Evolutionary conservation across 2,113 vertebrate species (phyloP).

Genomic region (Scortum barcoo): DNA sequence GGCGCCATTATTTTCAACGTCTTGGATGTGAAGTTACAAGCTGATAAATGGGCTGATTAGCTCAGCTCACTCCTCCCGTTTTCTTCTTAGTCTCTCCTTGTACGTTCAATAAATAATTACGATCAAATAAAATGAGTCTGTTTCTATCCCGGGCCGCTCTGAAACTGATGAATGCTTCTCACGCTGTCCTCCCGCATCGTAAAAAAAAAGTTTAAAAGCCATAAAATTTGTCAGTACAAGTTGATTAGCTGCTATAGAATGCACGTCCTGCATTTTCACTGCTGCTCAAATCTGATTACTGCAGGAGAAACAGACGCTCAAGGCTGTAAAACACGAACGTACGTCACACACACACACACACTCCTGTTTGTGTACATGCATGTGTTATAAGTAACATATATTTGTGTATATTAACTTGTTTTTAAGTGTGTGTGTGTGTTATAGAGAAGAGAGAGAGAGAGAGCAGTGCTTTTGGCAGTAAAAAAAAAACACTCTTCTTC

Average conservation of each 20-base stretch:
- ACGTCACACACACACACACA: not conserved
- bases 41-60: constrained; percentile 34
- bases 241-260: constrained; percentile 53
- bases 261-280: constrained; percentile 44
- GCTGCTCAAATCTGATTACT: constrained; percentile 42
- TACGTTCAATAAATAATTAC: constrained; percentile 42
- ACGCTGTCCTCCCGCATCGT: not conserved
- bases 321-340: constrained; percentile 32
- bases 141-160: not conserved
- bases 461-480: constrained; percentile 8
- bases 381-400: not conserved
- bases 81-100: not conserved
- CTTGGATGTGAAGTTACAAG: not conserved
- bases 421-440: not conserved
- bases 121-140: not conserved
- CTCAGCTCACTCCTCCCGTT: constrained; percentile 14
- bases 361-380: not conserved
- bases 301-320: constrained; percentile 25
- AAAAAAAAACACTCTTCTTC: constrained; percentile 26
- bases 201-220: constrained; percentile 33
- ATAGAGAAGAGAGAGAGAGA: not conserved
- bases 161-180: constrained; percentile 11
- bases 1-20: not conserved
- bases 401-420: not conserved
- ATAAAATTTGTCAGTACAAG: constrained; percentile 42